phyloP scores from a whole-genome alignment of 2,888 invertebrate species.

The Acleris literana region DNA sequence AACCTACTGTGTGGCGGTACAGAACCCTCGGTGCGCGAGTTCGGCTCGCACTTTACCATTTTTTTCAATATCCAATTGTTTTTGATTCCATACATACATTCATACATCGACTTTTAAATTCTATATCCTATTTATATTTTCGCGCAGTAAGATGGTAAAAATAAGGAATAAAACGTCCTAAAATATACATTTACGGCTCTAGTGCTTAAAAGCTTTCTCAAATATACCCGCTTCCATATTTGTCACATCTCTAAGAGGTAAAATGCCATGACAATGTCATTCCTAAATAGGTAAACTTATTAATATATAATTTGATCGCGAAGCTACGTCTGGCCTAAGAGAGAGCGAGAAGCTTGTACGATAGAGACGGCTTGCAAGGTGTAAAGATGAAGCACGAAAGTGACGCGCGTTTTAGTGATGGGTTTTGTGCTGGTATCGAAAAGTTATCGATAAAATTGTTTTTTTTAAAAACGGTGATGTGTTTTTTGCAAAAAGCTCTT shows the following conservation, averaged over 20 bases:
- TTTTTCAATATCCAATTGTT: too few relatives aligned
- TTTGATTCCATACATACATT: too few relatives aligned
- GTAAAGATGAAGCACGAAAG: slow-evolving; percentile 82
- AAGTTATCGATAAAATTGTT: slow-evolving; percentile 3
- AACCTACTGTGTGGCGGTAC: too few relatives aligned
- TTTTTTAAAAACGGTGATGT: not conserved
- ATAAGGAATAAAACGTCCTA: too few relatives aligned
- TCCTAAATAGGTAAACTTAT: not conserved
- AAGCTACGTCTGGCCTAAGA: not conserved
- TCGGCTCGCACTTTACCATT: too few relatives aligned
- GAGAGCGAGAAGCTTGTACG: slow-evolving; percentile 46
- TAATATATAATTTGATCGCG: slow-evolving; percentile 1
- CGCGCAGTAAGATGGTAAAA: too few relatives aligned
- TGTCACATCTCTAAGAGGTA: not conserved
- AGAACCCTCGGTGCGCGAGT: too few relatives aligned
- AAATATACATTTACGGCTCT: too few relatives aligned
- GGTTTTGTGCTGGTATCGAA: slow-evolving; percentile 39
- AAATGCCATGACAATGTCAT: slow-evolving; percentile 3
- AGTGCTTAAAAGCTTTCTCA: too few relatives aligned
- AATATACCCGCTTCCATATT: not conserved
- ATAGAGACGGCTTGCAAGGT: slow-evolving; percentile 66
- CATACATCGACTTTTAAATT: too few relatives aligned
- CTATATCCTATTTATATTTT: too few relatives aligned
- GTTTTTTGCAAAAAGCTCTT: too few relatives aligned
- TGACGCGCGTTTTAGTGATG: slow-evolving; percentile 74